Conservation (phyloP, 1,140 invertebrate genomes). For the Brachionus sp. region DNA sequence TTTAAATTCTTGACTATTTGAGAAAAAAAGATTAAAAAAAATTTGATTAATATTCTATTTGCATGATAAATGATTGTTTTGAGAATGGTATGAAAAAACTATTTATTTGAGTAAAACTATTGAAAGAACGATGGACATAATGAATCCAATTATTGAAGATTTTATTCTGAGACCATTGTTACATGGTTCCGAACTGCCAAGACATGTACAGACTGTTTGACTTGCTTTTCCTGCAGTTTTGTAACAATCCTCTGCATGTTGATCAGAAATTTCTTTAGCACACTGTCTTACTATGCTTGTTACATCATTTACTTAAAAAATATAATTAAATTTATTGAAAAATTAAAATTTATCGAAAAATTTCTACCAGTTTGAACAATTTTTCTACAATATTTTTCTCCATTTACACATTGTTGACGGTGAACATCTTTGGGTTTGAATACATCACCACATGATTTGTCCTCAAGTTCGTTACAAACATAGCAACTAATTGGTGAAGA, state of each 20-base stretch:
- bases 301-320: slow-evolving; percentile 21
- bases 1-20: background rate
- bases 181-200: background rate
- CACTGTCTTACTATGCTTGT: slow-evolving; percentile 18
- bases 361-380: slow-evolving; percentile 23
- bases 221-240: slow-evolving; percentile 23
- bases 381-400: slow-evolving; percentile 15
- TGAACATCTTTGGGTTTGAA: background rate
- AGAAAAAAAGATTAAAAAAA: background rate
- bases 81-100: background rate
- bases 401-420: background rate
- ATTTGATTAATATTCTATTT: background rate
- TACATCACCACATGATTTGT: background rate
- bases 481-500: slow-evolving; percentile 11
- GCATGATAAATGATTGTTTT: background rate
- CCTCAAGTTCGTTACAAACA: slow-evolving; percentile 10
- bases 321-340: background rate
- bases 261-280: slow-evolving; percentile 4
- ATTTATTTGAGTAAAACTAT: slow-evolving; percentile 25
- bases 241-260: background rate
- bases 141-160: background rate
- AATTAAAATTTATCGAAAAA: background rate
- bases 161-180: background rate
- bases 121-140: background rate
- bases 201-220: slow-evolving; percentile 13